phyloP scores from a whole-genome alignment of 2,888 invertebrate species.

The Frankliniella intonsa region DNA sequence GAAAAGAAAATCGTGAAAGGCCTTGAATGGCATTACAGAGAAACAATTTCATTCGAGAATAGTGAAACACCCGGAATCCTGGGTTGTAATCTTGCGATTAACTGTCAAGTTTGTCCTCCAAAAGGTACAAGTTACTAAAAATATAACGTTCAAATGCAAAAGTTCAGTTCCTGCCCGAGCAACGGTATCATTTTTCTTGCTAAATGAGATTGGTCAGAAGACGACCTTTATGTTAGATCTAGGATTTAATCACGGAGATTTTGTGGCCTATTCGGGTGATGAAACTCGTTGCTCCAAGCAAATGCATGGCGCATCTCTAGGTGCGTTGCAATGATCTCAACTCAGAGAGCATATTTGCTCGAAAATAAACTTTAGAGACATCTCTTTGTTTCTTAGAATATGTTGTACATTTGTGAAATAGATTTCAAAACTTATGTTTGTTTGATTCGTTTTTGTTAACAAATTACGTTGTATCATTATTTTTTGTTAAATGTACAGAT shows the following conservation, averaged over 20 bases:
- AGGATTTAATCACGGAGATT: background rate
- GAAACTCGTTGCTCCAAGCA: conserved; percentile 18
- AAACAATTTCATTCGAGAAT: too few relatives aligned
- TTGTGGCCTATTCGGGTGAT: background rate
- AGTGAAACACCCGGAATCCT: too few relatives aligned
- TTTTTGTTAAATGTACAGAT: conserved; percentile 20
- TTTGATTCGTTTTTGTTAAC: conserved; percentile 23
- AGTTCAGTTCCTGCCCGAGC: background rate
- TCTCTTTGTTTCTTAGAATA: background rate
- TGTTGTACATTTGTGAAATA: conserved; percentile 14
- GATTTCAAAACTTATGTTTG: conserved; percentile 2
- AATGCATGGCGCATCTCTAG: background rate
- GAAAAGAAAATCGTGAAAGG: background rate
- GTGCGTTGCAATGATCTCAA: conserved; percentile 11
- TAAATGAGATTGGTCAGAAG: too few relatives aligned
- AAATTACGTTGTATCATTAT: conserved; percentile 25
- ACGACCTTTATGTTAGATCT: too few relatives aligned
- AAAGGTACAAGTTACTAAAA: background rate
- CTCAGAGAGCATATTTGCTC: background rate
- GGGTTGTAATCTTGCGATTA: too few relatives aligned
- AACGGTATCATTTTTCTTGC: background rate
- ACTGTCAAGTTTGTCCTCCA: too few relatives aligned
- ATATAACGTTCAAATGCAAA: background rate
- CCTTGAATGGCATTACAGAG: background rate
- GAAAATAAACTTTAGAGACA: background rate